Base-by-base conservation (phyloP, 2,113 vertebrate genomes). In the Orycteropus afer region DNA sequence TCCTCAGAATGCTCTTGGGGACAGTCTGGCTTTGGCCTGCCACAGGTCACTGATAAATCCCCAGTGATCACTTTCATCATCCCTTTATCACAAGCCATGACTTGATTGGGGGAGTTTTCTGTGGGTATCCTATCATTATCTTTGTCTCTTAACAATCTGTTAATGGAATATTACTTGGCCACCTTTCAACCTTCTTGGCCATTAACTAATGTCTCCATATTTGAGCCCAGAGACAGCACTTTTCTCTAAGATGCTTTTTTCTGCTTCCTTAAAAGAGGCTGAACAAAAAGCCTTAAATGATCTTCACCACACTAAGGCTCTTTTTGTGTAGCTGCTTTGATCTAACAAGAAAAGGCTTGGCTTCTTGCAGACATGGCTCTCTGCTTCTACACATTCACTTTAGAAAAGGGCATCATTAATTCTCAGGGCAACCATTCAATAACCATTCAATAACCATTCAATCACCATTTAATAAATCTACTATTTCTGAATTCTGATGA, bases 361-460 rank as follows among this genome's bases (percentile, higher is more conserved):
- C 51, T 53, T 53, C 14, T 7, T 59, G 13, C 53, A 65, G 42
- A 59, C 59, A 53, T 57, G 86, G 51, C 29, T 63, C 6, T 63
- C 61, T 32, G 2, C 11, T 32, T 63, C 61, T 20, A 9, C 34
- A 29, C 29, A 13, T 20, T 83, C 23, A 0, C 13, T 55, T 12
- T 11, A 18, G 80, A 11, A 23, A 20, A 53, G 15, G 37, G 32
- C 57, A 47, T 27, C 77, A 40, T 74, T 67, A 3, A 9, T 55
- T 12, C n/a, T n/a, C 29, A 55, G 85, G 5, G 14, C 3, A 14
- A 7, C 3, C 13, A 14, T 13, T 3, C 3, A 7, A 3, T 10
- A 7, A 6, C 13, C 14, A 17, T 55, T 55, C 53, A 55, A 18
- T 18, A 13, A 17, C 53, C 3, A 55, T 55, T 17, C 20, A 55